phyloP scores from a whole-genome alignment of 1,140 invertebrate genomes.

The Achroia grisella region DNA sequence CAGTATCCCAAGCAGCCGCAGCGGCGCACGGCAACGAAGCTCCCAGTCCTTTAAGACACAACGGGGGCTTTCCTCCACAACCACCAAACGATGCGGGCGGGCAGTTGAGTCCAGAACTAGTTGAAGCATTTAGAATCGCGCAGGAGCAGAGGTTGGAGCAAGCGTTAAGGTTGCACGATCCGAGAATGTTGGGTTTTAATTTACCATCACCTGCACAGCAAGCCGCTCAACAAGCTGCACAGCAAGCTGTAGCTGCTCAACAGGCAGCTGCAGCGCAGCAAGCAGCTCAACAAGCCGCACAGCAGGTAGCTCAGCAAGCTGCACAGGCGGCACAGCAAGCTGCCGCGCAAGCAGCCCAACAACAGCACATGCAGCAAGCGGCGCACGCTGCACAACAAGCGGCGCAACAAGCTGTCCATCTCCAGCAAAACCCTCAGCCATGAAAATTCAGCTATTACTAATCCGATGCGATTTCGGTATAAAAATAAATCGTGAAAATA shows the following conservation, averaged over 20 bases:
- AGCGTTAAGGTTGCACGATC: slow-evolving; percentile 82
- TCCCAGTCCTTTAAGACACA: slow-evolving; percentile 62
- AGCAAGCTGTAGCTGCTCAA: slow-evolving; percentile 27
- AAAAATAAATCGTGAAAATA: slow-evolving; percentile 2
- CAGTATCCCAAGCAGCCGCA: slow-evolving; percentile 77
- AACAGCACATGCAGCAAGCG: slow-evolving; percentile 35
- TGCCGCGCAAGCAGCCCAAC: slow-evolving; percentile 29
- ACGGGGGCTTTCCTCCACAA: slow-evolving; percentile 63
- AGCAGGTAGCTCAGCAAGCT: slow-evolving; percentile 40
- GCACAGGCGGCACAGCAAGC: slow-evolving; percentile 36
- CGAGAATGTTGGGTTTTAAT: slow-evolving; percentile 69
- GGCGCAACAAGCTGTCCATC: slow-evolving; percentile 65
- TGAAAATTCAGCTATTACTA: slow-evolving; percentile 75
- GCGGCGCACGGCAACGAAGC: slow-evolving; percentile 58
- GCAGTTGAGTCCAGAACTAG: slow-evolving; percentile 75
- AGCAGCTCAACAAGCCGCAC: slow-evolving; percentile 38
- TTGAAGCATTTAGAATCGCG: slow-evolving; percentile 81
- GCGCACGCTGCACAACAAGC: slow-evolving; percentile 55
- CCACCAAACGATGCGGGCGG: slow-evolving; percentile 52
- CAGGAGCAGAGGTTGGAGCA: slow-evolving; percentile 88
- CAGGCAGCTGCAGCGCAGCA: slow-evolving; percentile 23
- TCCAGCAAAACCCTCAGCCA: slow-evolving; percentile 70
- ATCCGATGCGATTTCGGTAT: slow-evolving; percentile 66
- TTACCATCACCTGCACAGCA: slow-evolving; percentile 55
- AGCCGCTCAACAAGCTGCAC: slow-evolving; percentile 36